Base-by-base conservation (phyloP, 2,113 vertebrate genomes). In the Heteronetta atricapilla region DNA sequence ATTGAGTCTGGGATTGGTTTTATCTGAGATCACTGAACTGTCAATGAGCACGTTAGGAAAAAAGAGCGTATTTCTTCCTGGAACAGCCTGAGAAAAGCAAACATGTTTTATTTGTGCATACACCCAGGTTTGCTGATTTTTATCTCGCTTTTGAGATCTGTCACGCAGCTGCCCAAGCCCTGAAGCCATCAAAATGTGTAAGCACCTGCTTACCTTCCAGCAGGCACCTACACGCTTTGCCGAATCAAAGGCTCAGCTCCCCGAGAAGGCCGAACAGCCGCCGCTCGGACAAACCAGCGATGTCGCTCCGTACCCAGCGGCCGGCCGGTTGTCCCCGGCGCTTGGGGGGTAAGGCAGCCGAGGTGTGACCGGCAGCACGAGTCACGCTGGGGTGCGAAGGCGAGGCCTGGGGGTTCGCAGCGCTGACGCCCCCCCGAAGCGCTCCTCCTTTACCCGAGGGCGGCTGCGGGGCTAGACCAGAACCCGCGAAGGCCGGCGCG, bases 101-200 rank as follows among this genome's bases (percentile, higher is more conserved):
- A 2, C 8, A 4, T 31, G 29, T 5, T 64, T 44, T 69, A 38
- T 64, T 26, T 53, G n/a, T 2, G 1, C 0, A 0, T 19, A 23
- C 6, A 14, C 3, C 21, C 5, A 0, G 3, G 21, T 23, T 3
- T 62, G 38, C 59, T 5, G 38, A 33, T 66, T 62, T n/a, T 56
- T 8, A 2, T 40, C 33, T 34, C 0, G 0, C 8, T 0, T 16
- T 11, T 3, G 29, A 64, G 33, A 64, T 25, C 7, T 0, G 2
- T 3, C 12, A 25, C 9, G 1, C 58, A 20, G 8, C 48, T 38
- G 52, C 67, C 44, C 5, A 19, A 74, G 74, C 74, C 60, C 64
- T 18, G n/a, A 23, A 26, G n/a, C 31, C 67, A 59, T 14, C 52
- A 7, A 4, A 3, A 9, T 1, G 3, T 3, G 4, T 4, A 9